These are phyloP conservation scores for Euschistus heros DNA, from an alignment of 1,140 invertebrate genomes.

Conservation along the genomic window DNA sequence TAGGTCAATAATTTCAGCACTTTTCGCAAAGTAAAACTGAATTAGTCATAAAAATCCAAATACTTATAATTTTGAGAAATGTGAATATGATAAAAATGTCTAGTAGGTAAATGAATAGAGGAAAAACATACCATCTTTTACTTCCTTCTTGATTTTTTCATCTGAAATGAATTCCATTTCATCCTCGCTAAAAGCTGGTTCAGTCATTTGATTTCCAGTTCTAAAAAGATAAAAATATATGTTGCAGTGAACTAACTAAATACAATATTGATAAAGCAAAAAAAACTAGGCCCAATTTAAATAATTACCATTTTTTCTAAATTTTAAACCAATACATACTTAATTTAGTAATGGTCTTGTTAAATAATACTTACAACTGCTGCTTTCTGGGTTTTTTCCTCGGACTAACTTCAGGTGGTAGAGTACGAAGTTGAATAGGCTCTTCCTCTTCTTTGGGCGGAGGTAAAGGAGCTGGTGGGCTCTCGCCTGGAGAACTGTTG, in stretches of 20 bases:
- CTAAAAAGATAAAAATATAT: conserved; percentile 33
- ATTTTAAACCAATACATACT: background rate
- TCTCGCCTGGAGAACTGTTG: conserved; percentile 59
- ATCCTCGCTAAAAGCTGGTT: conserved; percentile 47
- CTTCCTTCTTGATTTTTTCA: conserved; percentile 42
- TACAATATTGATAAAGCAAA: background rate
- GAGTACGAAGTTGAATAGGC: conserved; percentile 29
- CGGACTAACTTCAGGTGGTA: conserved; percentile 40
- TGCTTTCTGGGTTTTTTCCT: conserved; percentile 46
- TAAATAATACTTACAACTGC: conserved; percentile 38
- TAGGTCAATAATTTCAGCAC: no score
- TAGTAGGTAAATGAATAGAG: no score
- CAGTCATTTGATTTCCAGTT: conserved; percentile 51
- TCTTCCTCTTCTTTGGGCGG: conserved; percentile 33
- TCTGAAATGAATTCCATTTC: conserved; percentile 57
- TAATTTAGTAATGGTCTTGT: background rate
- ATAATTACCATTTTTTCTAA: background rate
- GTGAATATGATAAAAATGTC: no score
- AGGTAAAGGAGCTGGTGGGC: conserved; percentile 36
- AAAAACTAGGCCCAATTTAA: background rate
- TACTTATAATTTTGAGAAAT: no score
- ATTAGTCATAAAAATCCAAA: no score
- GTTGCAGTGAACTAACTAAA: background rate
- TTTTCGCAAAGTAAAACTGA: no score
- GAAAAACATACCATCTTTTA: conserved; percentile 33